Base-by-base conservation (phyloP, 2,888 invertebrate species). In the Torymus aiolomorphi region DNA sequence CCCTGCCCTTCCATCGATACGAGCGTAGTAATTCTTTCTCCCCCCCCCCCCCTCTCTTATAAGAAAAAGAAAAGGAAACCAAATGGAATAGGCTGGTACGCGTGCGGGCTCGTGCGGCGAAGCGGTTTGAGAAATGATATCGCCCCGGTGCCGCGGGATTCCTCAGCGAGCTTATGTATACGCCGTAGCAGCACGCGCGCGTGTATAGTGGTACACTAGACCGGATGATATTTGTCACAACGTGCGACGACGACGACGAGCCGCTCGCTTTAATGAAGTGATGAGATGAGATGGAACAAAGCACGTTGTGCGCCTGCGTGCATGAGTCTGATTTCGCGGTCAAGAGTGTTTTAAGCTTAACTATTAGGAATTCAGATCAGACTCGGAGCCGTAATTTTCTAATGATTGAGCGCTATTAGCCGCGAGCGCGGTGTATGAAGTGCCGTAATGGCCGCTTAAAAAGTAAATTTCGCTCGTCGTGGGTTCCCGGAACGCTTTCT, bases 81-180 rank as follows among this genome's bases (percentile, higher is more conserved):
- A 80, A 82, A 75, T 76, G 73, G 66, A 80, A 78, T 75, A 70
- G 72, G 71, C 66, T 76, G 62, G 31, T 69, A 42, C 52, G 69
- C 56, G 57, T 20, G 63, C 31, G 4, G n/a, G n/a, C n/a, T n/a
- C n/a, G n/a, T 10, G 42, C 8, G 70, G 79, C 78, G 61, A 81
- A 80, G 82, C 82, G 70, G 71, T 67, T 67, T 76, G 80, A 80
- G 72, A 76, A 80, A 76, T 73, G 71, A 76, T 67, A 62, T 72
- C 62, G 76, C 18, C 65, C 13, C 42, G 20, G 51, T 70, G 63
- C 51, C 24, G 24, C 66, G 59, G 69, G 51, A 80, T 80, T 76
- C 72, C 66, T 52, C 14, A 18, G 16, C 42, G 5, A 42, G 8
- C 42, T 42, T 42, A 42, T 8, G 8, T 42, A 42, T 42, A 42